Conservation (phyloP, 2,888 invertebrate genomes). For the Holacanthella duospinosa region DNA sequence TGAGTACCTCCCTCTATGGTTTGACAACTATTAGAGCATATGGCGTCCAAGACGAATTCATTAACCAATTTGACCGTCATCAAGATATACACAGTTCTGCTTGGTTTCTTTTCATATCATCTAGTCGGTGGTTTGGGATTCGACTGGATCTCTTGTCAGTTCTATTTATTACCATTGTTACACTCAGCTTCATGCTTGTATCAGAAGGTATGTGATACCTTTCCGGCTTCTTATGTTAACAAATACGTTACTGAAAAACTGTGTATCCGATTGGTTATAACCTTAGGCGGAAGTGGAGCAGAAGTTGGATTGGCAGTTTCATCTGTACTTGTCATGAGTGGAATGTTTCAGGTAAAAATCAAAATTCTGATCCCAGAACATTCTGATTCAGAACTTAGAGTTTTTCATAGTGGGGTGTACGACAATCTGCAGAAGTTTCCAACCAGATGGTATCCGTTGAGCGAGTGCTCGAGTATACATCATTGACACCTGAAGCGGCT, state of each 20-base stretch:
- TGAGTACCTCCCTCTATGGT: constrained; percentile 40
- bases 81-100: constrained; percentile 66
- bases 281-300: constrained; percentile 14
- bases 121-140: constrained; percentile 85
- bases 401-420: constrained; percentile 16
- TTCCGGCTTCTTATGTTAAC: too few relatives aligned
- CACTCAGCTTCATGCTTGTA: constrained; percentile 41
- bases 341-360: constrained; percentile 11
- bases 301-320: constrained; percentile 59
- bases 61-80: constrained; percentile 60
- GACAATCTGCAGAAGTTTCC: constrained; percentile 48
- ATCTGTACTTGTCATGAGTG: constrained; percentile 61
- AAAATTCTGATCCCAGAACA: too few relatives aligned
- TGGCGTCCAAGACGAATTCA: constrained; percentile 64
- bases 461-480: constrained; percentile 45
- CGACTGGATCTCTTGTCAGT: constrained; percentile 62
- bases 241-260: neutral
- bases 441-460: constrained; percentile 42
- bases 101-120: constrained; percentile 68
- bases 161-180: constrained; percentile 71
- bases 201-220: neutral
- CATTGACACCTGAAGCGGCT: constrained; percentile 44
- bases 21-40: constrained; percentile 44
- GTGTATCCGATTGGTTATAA: neutral
- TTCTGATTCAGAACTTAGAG: too few relatives aligned